phyloP scores from a whole-genome alignment of 2,888 invertebrate species.

The Campopleginae sp. region DNA sequence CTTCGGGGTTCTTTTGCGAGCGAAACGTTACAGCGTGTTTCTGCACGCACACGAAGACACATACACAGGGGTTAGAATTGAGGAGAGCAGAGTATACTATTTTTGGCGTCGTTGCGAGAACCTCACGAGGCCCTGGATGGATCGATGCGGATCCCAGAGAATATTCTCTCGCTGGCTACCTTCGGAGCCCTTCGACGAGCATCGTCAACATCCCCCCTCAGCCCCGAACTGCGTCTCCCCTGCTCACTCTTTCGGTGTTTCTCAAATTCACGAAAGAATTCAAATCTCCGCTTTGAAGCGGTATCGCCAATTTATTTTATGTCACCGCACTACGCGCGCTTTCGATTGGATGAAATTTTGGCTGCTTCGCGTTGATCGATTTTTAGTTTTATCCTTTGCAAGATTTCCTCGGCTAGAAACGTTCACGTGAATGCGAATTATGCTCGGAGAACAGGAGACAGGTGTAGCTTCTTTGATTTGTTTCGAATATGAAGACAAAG shows the following conservation, averaged over 20 bases:
- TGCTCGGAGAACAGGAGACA: not conserved
- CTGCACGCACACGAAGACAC: not conserved
- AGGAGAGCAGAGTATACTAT: constrained; percentile 50
- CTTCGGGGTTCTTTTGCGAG: constrained; percentile 6
- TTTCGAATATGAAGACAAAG: not conserved
- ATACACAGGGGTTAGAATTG: not conserved
- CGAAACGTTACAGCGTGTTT: constrained; percentile 29
- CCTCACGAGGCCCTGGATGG: constrained; percentile 51
- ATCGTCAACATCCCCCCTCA: constrained; percentile 16
- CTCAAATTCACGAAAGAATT: not conserved
- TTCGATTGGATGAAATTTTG: not conserved
- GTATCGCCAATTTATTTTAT: not conserved
- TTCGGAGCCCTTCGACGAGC: constrained; percentile 48
- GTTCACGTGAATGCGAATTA: not conserved
- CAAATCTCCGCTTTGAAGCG: constrained; percentile 5
- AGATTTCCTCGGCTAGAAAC: not conserved
- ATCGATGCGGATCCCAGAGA: constrained; percentile 64
- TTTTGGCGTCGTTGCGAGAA: constrained; percentile 57
- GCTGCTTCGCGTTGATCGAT: not conserved
- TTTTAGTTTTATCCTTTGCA: not conserved
- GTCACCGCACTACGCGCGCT: not conserved
- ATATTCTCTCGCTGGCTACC: constrained; percentile 31
- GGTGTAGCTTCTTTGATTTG: not conserved
- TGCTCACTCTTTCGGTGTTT: constrained; percentile 9
- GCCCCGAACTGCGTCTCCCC: constrained; percentile 9